phyloP scores from a whole-genome alignment of 2,888 invertebrate species.

The Aporophyla nigra region DNA sequence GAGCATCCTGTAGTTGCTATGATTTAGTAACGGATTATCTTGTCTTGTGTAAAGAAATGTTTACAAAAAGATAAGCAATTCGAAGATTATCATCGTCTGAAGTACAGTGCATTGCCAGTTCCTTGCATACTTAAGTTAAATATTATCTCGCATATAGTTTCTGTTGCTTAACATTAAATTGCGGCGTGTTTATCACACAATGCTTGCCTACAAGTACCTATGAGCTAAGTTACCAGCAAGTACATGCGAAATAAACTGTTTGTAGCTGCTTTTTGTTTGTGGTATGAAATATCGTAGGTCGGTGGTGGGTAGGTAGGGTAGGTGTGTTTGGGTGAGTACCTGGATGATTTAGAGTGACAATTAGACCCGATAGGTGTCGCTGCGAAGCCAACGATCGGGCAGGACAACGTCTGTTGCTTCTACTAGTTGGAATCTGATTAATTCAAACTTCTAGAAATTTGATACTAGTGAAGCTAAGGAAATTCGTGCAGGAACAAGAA shows the following conservation, averaged over 20 bases:
- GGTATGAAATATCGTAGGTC: too few species aligned
- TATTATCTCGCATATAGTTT: not conserved
- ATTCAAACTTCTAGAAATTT: not conserved
- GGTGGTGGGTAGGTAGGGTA: too few species aligned
- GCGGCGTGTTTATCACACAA: not conserved
- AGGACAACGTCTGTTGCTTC: too few species aligned
- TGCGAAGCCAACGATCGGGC: too few species aligned
- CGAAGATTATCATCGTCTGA: not conserved
- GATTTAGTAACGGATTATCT: constrained; percentile 40
- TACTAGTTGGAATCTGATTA: not conserved
- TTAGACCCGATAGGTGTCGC: too few species aligned
- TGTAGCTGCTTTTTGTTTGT: not conserved
- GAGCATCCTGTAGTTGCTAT: constrained; percentile 16
- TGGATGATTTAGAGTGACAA: too few species aligned
- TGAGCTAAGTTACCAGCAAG: not conserved
- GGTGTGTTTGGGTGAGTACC: too few species aligned
- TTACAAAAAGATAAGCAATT: not conserved
- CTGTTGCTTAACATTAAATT: not conserved
- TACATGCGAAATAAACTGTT: not conserved
- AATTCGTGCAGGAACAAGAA: not conserved
- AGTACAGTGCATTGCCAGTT: not conserved
- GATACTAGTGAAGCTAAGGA: not conserved
- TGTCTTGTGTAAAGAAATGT: not conserved
- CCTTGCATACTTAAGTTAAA: not conserved
- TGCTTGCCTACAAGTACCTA: not conserved